These are phyloP conservation scores for Galago senegalensis DNA, from an alignment of 2,797 vertebrate species.

Conservation along the genomic window DNA sequence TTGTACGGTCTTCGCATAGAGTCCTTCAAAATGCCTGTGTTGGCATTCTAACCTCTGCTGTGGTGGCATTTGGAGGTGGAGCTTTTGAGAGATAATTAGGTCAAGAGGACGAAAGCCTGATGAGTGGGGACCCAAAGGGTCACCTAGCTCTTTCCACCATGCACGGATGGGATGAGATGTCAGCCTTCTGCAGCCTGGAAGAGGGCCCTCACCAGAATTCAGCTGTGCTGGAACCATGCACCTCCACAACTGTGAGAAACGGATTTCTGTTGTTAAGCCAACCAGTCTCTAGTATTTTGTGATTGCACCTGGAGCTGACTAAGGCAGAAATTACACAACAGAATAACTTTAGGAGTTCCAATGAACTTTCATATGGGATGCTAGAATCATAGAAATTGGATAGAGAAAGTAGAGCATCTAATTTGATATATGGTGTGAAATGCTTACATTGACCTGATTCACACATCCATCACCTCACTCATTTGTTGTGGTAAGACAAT, in stretches of 20 bases:
- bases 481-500: no score
- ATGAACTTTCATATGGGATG: not conserved
- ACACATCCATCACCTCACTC: no score
- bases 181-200: not conserved
- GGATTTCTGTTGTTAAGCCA: not conserved
- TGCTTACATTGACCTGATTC: no score
- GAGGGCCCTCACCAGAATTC: not conserved
- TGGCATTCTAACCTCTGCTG: not conserved
- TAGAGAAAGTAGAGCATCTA: not conserved
- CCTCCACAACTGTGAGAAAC: not conserved
- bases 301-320: not conserved
- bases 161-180: not conserved
- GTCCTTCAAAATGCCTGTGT: not conserved
- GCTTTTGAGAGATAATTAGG: not conserved
- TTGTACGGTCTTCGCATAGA: not conserved
- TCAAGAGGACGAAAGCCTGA: not conserved
- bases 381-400: not conserved
- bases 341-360: not conserved
- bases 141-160: not conserved
- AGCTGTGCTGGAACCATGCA: accelerated
- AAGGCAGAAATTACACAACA: not conserved
- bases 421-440: no score
- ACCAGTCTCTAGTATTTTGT: not conserved
- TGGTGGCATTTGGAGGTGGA: not conserved
- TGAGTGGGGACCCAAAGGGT: not conserved